Evolutionary conservation across 1,140 invertebrate species (phyloP).

Genomic region (Tetramorium alpestre): DNA sequence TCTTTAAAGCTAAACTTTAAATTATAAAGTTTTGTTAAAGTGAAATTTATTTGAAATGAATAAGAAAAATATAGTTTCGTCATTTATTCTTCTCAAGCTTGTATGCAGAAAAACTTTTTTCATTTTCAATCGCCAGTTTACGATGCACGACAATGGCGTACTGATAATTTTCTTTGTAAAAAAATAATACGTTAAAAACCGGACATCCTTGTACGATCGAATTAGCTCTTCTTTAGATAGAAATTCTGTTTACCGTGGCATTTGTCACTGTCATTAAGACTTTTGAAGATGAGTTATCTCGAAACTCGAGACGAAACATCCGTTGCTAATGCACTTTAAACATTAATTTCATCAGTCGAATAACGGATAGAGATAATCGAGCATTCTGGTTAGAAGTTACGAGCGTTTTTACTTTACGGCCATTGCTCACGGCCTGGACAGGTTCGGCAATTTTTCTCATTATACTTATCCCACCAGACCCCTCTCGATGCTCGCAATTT

Average conservation of each 20-base stretch:
- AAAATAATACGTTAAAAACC: neutral
- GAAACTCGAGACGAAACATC: neutral
- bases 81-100: neutral
- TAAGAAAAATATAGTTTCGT: neutral
- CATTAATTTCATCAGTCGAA: slow-evolving; percentile 13
- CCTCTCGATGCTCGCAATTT: slow-evolving; percentile 1
- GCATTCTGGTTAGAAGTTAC: neutral
- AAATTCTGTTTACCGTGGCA: slow-evolving; percentile 1
- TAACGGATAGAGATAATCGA: slow-evolving; percentile 20
- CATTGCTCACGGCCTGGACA: neutral
- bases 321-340: slow-evolving; percentile 20
- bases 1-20: neutral
- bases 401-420: neutral
- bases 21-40: neutral
- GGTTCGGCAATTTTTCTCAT: slow-evolving; percentile 42
- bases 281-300: neutral
- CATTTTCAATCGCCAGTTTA: neutral
- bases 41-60: neutral
- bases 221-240: neutral
- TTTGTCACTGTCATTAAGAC: neutral
- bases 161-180: slow-evolving; percentile 4
- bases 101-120: neutral
- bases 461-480: slow-evolving; percentile 23
- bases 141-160: neutral
- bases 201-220: neutral